Evolutionary conservation across 2,888 invertebrate species (phyloP), one percentile per base, ranked within the genome.

Genomic region (Leucophenga montana): DNA sequence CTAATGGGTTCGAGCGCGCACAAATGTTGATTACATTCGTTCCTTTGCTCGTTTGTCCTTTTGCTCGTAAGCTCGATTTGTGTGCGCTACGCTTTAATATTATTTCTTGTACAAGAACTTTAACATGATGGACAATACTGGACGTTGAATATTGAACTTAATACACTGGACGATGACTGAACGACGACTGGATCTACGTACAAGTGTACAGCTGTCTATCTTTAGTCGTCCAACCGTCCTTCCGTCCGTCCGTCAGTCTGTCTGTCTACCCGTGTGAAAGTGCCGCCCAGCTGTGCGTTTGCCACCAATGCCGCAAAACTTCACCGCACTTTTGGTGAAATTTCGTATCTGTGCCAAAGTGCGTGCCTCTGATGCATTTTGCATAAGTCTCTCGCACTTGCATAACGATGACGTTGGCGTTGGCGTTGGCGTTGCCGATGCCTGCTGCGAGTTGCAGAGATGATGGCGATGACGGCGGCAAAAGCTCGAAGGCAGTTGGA

Each of bases 201-300:
- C 61, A 61, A 33, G 18, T 20, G 20, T 18, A 77, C 83, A 78
- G 70, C 75, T 33, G 80, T 73, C 80, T 70, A 76, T 67, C 69
- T 69, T 75, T 80, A 69, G 75, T 73, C 74, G 68, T 48, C 57
- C 69, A 59, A 27, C 57, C 62, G 54, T 54, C 61, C 77, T 69
- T 70, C 73, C 77, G 78, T 78, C 78, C 77, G 83, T 86, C 86
- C n/a, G n/a, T n/a, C n/a, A n/a, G 70, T 70, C 73, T 76, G 78
- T 78, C 78, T 78, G 83, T 86, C 86, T 11, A 8, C 8, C 8
- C 39, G 39, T 39, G 39, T 39, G 39, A 39, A 39, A 39, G 39
- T 39, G 39, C 9, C 39, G 39, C 39, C 39, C 75, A 71, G 72
- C 74, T 75, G 75, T 72, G 71, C 76, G 71, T 64, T 46, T 50